These are phyloP conservation scores for Paramuricea clavata DNA, from an alignment of 92 coral and sea anemone species.

Conservation along the genomic window DNA sequence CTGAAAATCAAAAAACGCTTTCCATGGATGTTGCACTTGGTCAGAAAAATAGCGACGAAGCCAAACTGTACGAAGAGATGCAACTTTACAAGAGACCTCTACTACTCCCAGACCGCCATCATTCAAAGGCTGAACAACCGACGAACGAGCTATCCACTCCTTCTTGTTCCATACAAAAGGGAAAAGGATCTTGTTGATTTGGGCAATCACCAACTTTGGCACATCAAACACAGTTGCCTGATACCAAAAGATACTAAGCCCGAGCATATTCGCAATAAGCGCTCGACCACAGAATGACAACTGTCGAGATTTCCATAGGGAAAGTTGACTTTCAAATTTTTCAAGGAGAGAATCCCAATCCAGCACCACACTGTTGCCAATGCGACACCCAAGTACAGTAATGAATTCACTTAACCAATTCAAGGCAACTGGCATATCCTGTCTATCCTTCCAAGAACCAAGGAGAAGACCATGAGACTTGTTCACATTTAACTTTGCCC, in stretches of 20 bases:
- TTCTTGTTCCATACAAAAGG: constrained; percentile 48
- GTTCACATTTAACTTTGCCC: not conserved
- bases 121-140: not conserved
- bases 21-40: not conserved
- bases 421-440: not conserved
- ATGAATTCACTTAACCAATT: not conserved
- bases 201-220: not conserved
- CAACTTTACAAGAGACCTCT: not conserved
- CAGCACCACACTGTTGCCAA: not conserved
- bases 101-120: constrained; percentile 4
- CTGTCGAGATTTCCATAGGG: constrained; percentile 27
- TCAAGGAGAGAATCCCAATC: constrained; percentile 48
- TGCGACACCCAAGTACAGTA: constrained; percentile 24
- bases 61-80: not conserved
- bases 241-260: constrained; percentile 51
- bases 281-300: constrained; percentile 9
- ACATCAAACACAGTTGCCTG: constrained; percentile 45
- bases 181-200: constrained; percentile 1
- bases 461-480: constrained; percentile 39
- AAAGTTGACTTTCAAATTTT: not conserved
- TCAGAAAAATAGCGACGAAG: not conserved
- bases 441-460: not conserved
- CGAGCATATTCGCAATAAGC: constrained; percentile 32
- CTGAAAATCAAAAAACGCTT: not conserved
- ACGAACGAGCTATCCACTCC: not conserved